Base-by-base conservation (phyloP, 2,113 vertebrate species). In the Sander lucioperca region DNA sequence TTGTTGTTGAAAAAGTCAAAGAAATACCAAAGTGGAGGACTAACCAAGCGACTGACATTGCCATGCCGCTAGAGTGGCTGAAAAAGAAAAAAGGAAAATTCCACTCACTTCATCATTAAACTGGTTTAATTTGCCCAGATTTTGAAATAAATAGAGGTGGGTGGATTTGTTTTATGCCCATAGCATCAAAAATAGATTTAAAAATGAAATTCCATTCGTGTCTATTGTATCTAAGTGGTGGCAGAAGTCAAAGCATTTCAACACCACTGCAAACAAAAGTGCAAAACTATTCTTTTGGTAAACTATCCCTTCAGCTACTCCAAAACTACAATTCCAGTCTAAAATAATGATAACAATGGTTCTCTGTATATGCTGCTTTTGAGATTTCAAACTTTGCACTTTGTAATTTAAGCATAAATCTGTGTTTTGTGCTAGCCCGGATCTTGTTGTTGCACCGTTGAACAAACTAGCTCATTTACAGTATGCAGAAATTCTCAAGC, bases 401-500 rank as follows among this genome's bases (percentile, higher is more conserved):
- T 33, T 25, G 54, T 1, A 47, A 47, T 59, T 30, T 30, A 59
- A 47, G 45, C 11, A 33, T 33, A 4, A 16, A 33, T 62, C 12
- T 11, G 45, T 73, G 14, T 36, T 61, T 59, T 58, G 23, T 61
- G 25, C 23, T 8, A 4, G 16, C 3, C 1, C 45, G 36, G 57
- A 61, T 12, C 45, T 62, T 51, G 67, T 39, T 30, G 30, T 23
- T 51, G 67, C 8, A 21, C n/a, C 33, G 25, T 51, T 56, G 21
- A 70, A 71, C 51, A 43, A 48, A 66, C n/a, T 27, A 61, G 18
- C 25, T 74, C 25, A 50, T 62, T 50, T 62, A 23, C 57, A 74
- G 57, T 19, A 39, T 43, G n/a, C 53, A 71, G 9, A 57, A 15
- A 15, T 27, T 36, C 12, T n/a, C 27, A 23, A 14, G 45, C 45